Conservation (phyloP, 2,797 vertebrate genomes). For the Argyrosomus regius region DNA sequence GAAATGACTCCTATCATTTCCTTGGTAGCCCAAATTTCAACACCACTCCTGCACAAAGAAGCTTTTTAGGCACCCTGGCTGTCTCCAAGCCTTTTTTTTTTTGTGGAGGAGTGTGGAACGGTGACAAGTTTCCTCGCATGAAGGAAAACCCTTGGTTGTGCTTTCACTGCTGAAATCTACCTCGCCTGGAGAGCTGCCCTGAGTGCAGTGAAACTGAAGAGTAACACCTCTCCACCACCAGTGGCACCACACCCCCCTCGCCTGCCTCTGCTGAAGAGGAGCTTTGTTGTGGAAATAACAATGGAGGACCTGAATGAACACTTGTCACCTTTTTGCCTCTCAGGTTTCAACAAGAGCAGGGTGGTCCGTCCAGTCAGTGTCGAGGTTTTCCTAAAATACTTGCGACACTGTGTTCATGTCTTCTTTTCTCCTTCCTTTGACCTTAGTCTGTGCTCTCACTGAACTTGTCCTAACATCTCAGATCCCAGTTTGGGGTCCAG, state of each 20-base stretch:
- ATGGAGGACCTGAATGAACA: neutral
- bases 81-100: neutral
- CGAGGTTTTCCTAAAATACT: too few species aligned
- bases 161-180: conserved; percentile 24
- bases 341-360: conserved; percentile 12
- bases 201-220: conserved; percentile 26
- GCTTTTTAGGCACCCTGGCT: neutral
- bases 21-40: neutral
- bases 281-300: conserved; percentile 39
- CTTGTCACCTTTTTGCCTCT: conserved; percentile 17
- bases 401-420: too few species aligned
- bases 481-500: neutral
- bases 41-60: neutral
- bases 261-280: conserved; percentile 9
- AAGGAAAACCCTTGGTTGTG: conserved; percentile 26
- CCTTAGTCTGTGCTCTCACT: too few species aligned
- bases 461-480: too few species aligned
- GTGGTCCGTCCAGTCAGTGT: neutral
- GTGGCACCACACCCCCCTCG: neutral
- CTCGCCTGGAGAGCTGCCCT: conserved; percentile 36
- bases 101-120: neutral
- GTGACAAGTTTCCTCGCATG: conserved; percentile 21
- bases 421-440: too few species aligned
- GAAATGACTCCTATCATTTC: neutral
- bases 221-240: neutral